phyloP scores from a whole-genome alignment of 2,888 invertebrate species.

The Oscheius sp. region DNA sequence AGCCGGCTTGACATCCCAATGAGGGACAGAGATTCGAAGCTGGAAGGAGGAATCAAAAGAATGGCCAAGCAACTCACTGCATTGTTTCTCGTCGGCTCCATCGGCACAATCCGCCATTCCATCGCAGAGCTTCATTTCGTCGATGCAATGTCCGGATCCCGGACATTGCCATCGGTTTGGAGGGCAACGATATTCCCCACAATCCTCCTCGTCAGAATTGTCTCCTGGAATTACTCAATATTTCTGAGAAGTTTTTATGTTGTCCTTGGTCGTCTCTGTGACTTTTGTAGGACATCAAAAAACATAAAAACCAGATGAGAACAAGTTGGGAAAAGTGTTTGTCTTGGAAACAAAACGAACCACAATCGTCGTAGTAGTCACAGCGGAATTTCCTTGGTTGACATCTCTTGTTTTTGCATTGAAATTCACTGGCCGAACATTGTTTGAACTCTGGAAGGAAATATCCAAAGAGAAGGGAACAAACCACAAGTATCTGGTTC shows the following conservation, averaged over 20 bases:
- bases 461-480: background rate
- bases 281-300: too few species aligned
- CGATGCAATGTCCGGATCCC: conserved; percentile 84
- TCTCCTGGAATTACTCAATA: too few species aligned
- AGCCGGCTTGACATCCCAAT: conserved; percentile 87
- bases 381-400: conserved; percentile 72
- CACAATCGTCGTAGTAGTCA: conserved; percentile 85
- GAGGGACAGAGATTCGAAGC: conserved; percentile 84
- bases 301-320: background rate
- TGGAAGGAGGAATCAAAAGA: background rate
- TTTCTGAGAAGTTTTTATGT: too few species aligned
- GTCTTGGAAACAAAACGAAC: conserved; percentile 6
- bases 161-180: conserved; percentile 67
- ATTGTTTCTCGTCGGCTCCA: conserved; percentile 83
- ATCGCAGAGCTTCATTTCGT: conserved; percentile 91
- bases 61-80: conserved; percentile 51
- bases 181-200: conserved; percentile 69
- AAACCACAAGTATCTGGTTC: conserved; percentile 65
- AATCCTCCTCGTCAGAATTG: conserved; percentile 79
- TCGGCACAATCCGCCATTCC: conserved; percentile 95
- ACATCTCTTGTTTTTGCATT: conserved; percentile 70
- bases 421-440: conserved; percentile 69
- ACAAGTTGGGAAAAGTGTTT: background rate
- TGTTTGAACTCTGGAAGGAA: conserved; percentile 63
- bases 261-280: too few species aligned